phyloP scores from a whole-genome alignment of 2,797 vertebrate species.

The Numenius phaeopus region DNA sequence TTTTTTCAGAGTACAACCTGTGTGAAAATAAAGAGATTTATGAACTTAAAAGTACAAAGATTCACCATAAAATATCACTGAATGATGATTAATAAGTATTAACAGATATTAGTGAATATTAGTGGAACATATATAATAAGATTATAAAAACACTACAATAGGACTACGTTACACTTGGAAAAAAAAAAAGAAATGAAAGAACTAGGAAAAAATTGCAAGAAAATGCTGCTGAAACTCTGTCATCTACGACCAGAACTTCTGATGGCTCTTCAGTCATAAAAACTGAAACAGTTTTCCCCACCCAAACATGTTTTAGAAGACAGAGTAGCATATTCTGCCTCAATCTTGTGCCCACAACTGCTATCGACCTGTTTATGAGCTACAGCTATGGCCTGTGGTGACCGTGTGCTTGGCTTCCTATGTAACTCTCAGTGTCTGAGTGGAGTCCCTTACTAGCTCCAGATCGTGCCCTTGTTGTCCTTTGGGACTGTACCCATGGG shows the following conservation, averaged over 20 bases:
- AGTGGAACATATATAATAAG: background rate
- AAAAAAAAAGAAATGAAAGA: background rate
- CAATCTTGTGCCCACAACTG: background rate
- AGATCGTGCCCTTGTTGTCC: background rate
- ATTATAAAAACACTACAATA: background rate
- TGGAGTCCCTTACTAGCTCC: background rate
- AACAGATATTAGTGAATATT: background rate
- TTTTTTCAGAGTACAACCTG: background rate
- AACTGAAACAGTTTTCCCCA: background rate
- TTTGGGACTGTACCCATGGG: background rate
- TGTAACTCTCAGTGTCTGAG: background rate
- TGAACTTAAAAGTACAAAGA: background rate
- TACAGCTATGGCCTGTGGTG: background rate
- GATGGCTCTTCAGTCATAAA: background rate
- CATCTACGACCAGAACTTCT: background rate
- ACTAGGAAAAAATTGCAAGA: background rate
- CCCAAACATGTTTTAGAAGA: background rate
- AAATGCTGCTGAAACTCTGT: background rate
- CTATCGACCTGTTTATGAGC: background rate
- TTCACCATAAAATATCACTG: background rate
- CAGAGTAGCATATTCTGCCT: background rate
- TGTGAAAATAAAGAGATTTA: background rate
- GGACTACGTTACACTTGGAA: background rate
- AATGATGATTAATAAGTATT: background rate
- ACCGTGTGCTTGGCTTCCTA: fast-evolving